Base-by-base conservation (phyloP, 2,113 vertebrate genomes). In the Stigmatopora argus region DNA sequence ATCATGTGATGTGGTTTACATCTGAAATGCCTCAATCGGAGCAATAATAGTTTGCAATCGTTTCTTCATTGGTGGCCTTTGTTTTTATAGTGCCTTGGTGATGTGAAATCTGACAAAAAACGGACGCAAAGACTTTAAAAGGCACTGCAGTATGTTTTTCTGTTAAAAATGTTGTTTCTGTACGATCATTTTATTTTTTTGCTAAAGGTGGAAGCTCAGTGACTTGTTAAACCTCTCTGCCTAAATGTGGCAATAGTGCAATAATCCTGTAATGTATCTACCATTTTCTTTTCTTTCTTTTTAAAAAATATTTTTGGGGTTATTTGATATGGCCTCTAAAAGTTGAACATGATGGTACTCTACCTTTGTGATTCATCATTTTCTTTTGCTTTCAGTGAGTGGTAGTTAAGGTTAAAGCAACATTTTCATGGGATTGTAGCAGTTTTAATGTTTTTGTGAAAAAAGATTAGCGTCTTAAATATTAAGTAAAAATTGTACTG, bases 61-160 rank as follows among this genome's bases (percentile, higher is more conserved):
- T 23, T 5, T 5, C 6, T n/a, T 64, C 8, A 19, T 53, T 66
- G 58, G 56, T 9, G 49, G 23, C 59, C 12, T 17, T 57, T 67
- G 61, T 5, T 31, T 77, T 78, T 77, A 0, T 41, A 79, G 72
- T 72, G 78, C 71, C 81, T 61, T 76, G 55, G 80, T 65, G 72
- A 75, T 58, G 19, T 65, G 67, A 73, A 34, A 62, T 65, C 6
- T 15, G 1, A 23, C 58, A 69, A 65, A 71, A 73, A 62, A 66
- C 60, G 18, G 64, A 26, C 34, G 47, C 67, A 73, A 46, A 56
- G 3, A 17, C 65, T 75, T 52, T 59, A 1, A 69, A 72, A 69
- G 65, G 44, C 14, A 14, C 18, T 18, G 5, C 34, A 46, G 41
- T 44, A 21, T 13, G 41, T 44, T 61, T 61, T 23, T 12, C 12